Base-by-base conservation (phyloP, 2,888 invertebrate species). In the Tinea pellionella region DNA sequence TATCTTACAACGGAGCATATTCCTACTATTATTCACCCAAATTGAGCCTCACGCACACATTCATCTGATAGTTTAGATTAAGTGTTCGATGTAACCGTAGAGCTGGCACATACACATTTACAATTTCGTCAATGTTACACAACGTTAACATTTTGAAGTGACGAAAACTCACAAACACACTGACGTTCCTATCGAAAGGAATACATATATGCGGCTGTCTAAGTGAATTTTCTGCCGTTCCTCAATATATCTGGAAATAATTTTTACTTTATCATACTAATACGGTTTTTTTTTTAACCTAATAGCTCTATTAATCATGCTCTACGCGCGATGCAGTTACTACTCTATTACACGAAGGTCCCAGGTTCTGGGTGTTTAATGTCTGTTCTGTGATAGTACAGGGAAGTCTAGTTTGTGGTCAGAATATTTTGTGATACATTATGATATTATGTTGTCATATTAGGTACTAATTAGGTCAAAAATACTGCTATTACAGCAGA, bases 51-150 rank as follows among this genome's bases (percentile, higher is more conserved):
- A 47, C 47, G 47, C 47, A 47, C 47, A 47, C 47, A 47, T 1
- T 16, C 24, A 16, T 15, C 47, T 16, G 13, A 47, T n/a, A 9
- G 47, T 47, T 47, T 47, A 47, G 47, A 47, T 47, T 47, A 47
- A 47, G 16, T 47, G 13, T 16, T 47, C 47, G 13, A 47, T 47
- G 47, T 47, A 47, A 16, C 16, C 47, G 47, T 47, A 47, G 47
- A 47, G 13, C 13, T n/a, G 15, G 13, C 41, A 41, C 41, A 13
- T 15, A 47, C 47, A 47, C 47, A 47, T 37, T 7, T 15, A 13
- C 9, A 47, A 47, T 47, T 47, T 47, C 47, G 47, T 47, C 47
- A 47, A 47, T 47, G 47, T 47, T 47, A 47, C 47, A 47, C 47
- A 47, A 47, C 47, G 47, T 47, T 47, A 41, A 47, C 47, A 47